Base-by-base conservation (phyloP, 2,888 invertebrate genomes). In the Lasioglossum lativentre region DNA sequence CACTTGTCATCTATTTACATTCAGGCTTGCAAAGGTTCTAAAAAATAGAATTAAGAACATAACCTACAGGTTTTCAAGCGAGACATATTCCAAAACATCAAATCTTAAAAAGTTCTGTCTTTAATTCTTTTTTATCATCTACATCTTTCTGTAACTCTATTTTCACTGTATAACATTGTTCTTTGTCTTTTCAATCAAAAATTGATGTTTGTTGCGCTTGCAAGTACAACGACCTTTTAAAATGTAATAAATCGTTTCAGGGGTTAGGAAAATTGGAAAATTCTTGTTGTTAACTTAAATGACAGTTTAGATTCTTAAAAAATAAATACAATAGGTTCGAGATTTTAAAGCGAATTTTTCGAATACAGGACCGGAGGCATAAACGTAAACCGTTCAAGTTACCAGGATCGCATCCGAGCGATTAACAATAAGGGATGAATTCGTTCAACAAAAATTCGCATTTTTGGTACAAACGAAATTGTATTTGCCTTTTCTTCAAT, bases 401-500 rank as follows among this genome's bases (percentile, higher is more conserved):
- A 66, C 30, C 2, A 8, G 16, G 8, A 38, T 23, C 34, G 40
- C 23, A 38, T n/a, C 5, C 14, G 12, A n/a, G 23, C 40, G 38
- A n/a, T 4, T 23, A 10, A 40, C 12, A 63, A 34, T 34, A 34
- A 23, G 40, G 42, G 45, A 45, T 47, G 34, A 38, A 68, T 42
- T 45, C 1, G 82, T 72, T 68, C 52, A 59, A 45, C 23, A 45
- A 38, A 66, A 70, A 30, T 56, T 27, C 42, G 10, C 19, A 63
- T 30, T 40, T 86, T 81, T 66, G 73, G 75, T 88, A 84, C 70
- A 80, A 86, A 83, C 75, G 59, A 83, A 83, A 80, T 88, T 85
- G 80, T 89, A 89, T 85, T 89, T 85, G 56, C 70, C 76, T 86
- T 70, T 70, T 80, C 63, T 83, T 75, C 40, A 78, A 78, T 63